Evolutionary conservation across 2,797 vertebrate genomes (phyloP).

Genomic region (Sarcoramphus papa): DNA sequence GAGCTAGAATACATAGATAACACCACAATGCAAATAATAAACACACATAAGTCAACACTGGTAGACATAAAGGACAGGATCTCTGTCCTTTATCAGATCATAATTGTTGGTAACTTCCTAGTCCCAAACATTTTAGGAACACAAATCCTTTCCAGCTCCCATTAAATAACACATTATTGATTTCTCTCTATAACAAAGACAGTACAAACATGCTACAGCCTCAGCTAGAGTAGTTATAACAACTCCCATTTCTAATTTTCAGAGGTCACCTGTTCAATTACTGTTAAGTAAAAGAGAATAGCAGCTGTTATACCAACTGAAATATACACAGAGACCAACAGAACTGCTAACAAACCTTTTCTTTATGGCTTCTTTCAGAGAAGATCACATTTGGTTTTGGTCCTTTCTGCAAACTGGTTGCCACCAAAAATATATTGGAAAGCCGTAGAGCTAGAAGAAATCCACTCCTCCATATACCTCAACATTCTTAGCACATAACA

Average conservation of each 20-base stretch:
- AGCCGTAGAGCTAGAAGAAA: background rate
- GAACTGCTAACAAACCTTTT: background rate
- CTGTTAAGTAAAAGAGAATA: background rate
- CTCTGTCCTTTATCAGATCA: background rate
- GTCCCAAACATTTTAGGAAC: background rate
- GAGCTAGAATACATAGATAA: background rate
- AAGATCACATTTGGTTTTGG: background rate
- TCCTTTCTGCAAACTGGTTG: background rate
- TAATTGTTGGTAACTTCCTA: background rate
- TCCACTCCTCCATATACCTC: background rate
- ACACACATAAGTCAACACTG: accelerated
- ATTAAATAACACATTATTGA: background rate
- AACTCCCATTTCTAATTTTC: background rate
- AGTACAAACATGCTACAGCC: background rate
- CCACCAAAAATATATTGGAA: background rate
- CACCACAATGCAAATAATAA: background rate
- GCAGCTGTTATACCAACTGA: background rate
- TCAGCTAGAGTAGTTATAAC: background rate
- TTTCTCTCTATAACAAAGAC: background rate
- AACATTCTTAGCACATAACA: background rate
- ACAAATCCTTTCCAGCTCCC: background rate
- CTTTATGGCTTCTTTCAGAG: background rate
- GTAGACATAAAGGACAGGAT: background rate
- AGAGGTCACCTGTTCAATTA: background rate
- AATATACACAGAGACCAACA: background rate